Conservation (phyloP, 2,113 vertebrate genomes). For the Rattus rattus region DNA sequence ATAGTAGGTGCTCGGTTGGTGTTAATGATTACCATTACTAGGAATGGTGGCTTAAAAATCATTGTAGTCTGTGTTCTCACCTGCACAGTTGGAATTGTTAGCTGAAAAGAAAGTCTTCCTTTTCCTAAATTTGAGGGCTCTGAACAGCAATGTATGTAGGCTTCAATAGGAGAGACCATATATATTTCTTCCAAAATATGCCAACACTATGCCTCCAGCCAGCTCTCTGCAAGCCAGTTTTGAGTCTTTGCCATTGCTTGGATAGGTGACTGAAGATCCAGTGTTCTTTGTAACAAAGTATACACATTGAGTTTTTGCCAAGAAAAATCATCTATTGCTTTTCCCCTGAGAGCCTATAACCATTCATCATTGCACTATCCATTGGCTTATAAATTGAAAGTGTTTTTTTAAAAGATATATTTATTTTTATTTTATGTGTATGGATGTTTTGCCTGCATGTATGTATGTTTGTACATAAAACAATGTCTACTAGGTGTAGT, state of each 20-base stretch:
- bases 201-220: neutral
- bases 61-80: neutral
- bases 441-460: neutral
- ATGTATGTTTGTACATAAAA: neutral
- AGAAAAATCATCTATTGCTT: neutral
- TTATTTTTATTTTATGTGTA: neutral
- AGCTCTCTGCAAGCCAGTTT: neutral
- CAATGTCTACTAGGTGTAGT: neutral
- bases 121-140: neutral
- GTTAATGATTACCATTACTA: neutral
- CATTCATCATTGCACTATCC: neutral
- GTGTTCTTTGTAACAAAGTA: neutral
- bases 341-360: constrained; percentile 12
- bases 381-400: constrained; percentile 1
- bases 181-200: neutral
- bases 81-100: neutral
- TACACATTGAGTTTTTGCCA: neutral
- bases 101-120: neutral
- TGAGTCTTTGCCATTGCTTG: neutral
- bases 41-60: neutral
- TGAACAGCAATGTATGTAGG: neutral
- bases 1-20: neutral
- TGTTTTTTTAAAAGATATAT: neutral
- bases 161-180: neutral
- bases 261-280: neutral